A percentile compares a stretch with the other conserved stretches of the same genome.
These are phyloP conservation scores for Columba janthina DNA, from an alignment of 2,113 vertebrate species.

Conservation along the genomic window DNA sequence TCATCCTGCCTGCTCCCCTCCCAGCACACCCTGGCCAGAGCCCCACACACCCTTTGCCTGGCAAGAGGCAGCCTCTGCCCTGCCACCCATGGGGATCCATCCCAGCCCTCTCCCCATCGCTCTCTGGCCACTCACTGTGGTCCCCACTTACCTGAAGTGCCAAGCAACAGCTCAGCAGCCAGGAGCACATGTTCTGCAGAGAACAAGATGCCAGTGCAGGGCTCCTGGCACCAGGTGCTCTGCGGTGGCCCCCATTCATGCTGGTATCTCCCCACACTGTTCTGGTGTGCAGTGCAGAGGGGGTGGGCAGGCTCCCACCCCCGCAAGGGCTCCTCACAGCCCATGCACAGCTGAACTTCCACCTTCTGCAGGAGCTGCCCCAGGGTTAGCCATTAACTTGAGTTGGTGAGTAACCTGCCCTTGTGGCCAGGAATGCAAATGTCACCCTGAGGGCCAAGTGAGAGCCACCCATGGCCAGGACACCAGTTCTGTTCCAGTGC, in stretches of 20 bases:
- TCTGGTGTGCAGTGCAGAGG: not conserved
- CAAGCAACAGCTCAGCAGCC: conserved; percentile 72
- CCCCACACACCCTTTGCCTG: not conserved
- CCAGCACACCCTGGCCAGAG: not conserved
- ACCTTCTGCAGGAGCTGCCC: conserved; percentile 48
- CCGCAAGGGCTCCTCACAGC: not conserved
- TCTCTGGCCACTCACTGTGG: rapidly evolving
- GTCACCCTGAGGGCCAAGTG: not conserved
- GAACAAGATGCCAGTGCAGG: not conserved
- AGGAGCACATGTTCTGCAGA: not conserved
- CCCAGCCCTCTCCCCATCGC: not conserved
- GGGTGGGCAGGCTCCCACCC: not conserved
- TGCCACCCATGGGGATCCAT: not conserved
- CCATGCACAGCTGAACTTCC: conserved; percentile 23
- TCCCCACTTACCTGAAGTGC: conserved; percentile 74
- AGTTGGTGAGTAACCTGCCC: conserved; percentile 54
- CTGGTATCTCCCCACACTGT: not conserved
- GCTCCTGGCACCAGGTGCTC: not conserved
- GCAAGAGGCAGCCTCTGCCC: not conserved
- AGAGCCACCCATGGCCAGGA: not conserved
- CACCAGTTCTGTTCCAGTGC: not conserved
- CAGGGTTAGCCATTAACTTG: conserved; percentile 70
- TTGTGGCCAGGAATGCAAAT: conserved; percentile 14
- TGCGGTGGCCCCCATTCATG: conserved; percentile 38
- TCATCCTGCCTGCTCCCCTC: not conserved